Percentiles rank a stretch among this genome's conserved stretches.
These are phyloP conservation scores for Neuroterus valhalla DNA, from an alignment of 1,140 invertebrate species.

Conservation along the genomic window DNA sequence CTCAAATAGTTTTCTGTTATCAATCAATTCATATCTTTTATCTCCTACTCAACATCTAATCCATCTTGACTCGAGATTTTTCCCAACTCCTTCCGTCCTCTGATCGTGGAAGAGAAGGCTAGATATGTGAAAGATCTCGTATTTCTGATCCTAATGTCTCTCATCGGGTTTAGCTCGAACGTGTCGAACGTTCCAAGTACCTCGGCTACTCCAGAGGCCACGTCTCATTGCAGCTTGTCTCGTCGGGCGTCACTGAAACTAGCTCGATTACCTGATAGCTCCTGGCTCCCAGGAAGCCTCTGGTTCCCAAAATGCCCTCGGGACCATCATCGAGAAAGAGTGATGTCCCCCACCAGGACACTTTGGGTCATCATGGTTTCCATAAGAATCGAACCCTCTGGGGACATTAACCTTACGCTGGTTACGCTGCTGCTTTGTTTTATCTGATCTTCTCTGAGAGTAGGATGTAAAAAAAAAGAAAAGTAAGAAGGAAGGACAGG, in stretches of 20 bases:
- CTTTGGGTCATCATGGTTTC: neutral
- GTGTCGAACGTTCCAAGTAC: neutral
- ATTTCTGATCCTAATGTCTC: no score
- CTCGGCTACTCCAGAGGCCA: neutral
- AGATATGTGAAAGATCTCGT: no score
- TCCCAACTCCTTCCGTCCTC: no score
- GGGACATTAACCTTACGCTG: constrained; percentile 2
- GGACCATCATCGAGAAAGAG: neutral
- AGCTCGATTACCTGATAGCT: neutral
- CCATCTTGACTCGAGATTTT: no score
- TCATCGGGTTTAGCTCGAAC: neutral
- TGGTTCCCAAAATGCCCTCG: neutral
- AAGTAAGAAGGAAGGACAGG: no score
- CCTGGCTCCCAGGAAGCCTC: neutral
- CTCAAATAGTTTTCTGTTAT: no score
- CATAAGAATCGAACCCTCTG: constrained; percentile 5
- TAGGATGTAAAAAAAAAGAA: no score
- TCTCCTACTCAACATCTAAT: no score
- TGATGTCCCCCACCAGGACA: constrained; percentile 14
- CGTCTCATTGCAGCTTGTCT: no score
- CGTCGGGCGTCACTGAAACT: neutral
- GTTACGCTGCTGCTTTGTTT: constrained; percentile 1
- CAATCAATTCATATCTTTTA: no score
- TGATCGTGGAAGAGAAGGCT: no score
- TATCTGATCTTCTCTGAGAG: constrained; percentile 9